Conservation (phyloP, 2,797 vertebrate species). For the Tangara arthus region DNA sequence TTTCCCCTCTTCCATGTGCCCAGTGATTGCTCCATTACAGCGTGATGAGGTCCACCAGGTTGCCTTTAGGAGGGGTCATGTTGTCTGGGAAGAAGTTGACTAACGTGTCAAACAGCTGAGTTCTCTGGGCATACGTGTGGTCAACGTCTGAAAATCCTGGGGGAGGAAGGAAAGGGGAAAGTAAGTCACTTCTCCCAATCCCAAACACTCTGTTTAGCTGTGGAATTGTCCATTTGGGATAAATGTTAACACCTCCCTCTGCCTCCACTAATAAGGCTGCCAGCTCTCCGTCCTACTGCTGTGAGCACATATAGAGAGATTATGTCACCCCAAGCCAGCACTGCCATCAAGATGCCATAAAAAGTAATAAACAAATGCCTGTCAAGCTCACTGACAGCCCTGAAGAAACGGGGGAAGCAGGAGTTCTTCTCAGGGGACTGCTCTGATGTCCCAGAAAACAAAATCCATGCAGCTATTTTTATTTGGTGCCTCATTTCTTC, state of each 20-base stretch:
- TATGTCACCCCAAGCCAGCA: background rate
- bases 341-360: background rate
- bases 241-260: background rate
- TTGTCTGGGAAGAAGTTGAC: slow-evolving; percentile 99
- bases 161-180: slow-evolving; percentile 8
- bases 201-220: background rate
- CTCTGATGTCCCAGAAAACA: slow-evolving; percentile 39
- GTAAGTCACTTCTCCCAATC: background rate
- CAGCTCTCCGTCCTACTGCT: background rate
- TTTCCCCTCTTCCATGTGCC: slow-evolving; percentile 38
- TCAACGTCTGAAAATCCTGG: slow-evolving; percentile 97
- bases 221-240: background rate
- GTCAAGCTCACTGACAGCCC: background rate
- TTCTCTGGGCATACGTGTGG: slow-evolving; percentile 96
- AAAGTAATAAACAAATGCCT: background rate
- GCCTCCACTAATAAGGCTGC: background rate
- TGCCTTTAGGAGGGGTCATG: slow-evolving; percentile 99
- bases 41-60: slow-evolving; percentile 97
- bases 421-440: slow-evolving; percentile 19
- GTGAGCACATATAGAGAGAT: background rate
- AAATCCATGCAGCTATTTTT: slow-evolving; percentile 26
- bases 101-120: slow-evolving; percentile 95
- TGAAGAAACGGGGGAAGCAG: background rate
- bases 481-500: slow-evolving; percentile 36
- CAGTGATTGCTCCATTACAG: slow-evolving; percentile 79